Conservation (phyloP, 2,797 vertebrate species). For the Meriones psammophilus region DNA sequence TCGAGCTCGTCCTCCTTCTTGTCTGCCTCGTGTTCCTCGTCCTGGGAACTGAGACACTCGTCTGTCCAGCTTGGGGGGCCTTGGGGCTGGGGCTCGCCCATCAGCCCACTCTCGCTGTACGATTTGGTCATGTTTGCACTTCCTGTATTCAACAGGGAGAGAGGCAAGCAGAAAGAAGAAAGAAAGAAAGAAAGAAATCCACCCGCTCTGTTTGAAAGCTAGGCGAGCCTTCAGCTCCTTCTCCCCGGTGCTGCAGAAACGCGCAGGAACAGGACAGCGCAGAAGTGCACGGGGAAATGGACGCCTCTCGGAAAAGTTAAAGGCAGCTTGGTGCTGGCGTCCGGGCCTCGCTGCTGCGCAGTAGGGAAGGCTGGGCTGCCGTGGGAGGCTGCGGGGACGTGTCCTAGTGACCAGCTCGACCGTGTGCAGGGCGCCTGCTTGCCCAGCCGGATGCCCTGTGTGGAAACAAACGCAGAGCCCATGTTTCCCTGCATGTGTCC, state of each 20-base stretch:
- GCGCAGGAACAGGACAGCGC: neutral
- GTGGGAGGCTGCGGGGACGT: neutral
- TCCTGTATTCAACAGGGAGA: slow-evolving; percentile 84
- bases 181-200: neutral
- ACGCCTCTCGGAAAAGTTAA: slow-evolving; percentile 42
- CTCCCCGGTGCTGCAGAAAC: neutral
- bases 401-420: slow-evolving; percentile 46
- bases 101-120: slow-evolving; percentile 92
- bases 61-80: slow-evolving; percentile 92
- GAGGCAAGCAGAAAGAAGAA: slow-evolving; percentile 68
- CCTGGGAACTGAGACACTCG: slow-evolving; percentile 92
- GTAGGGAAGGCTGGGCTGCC: no score
- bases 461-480: slow-evolving; percentile 6
- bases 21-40: slow-evolving; percentile 91
- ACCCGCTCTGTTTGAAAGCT: slow-evolving; percentile 63
- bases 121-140: slow-evolving; percentile 95
- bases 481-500: slow-evolving; percentile 34
- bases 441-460: neutral
- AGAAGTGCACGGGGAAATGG: neutral
- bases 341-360: slow-evolving; percentile 50
- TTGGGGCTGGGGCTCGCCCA: slow-evolving; percentile 91
- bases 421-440: neutral
- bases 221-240: neutral
- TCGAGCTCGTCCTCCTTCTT: slow-evolving; percentile 91
- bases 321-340: neutral